Base-by-base conservation (phyloP, 1,140 invertebrate genomes). In the Eulimnadia texana region DNA sequence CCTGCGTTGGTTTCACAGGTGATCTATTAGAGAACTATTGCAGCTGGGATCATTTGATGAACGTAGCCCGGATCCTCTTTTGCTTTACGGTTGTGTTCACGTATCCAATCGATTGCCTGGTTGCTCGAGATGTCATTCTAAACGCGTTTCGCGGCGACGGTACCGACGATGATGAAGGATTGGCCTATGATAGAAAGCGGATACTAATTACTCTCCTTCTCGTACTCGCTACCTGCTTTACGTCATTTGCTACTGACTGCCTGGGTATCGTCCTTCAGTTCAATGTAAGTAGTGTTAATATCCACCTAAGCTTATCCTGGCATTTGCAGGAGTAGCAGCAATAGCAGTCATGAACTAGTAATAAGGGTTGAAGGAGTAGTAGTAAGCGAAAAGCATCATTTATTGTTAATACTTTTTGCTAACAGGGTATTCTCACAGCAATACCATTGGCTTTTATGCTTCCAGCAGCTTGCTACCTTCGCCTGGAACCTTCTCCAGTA, bases 1-100 rank as follows among this genome's bases (percentile, higher is more conserved):
- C n/a, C n/a, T n/a, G n/a, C 49, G 6, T 42, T 49, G 61, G 0
- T 58, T 57, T 72, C 73, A 52, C 70, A 88, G 85, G 89, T 51
- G 89, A 93, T 72, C 72, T 93, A 9, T 76, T 93, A 70, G 88
- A 93, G 71, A 93, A 92, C 70, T 93, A 91, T 71, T 93, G 90
- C 70, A 83, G 83, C 80, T 79, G 83, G 64, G 90, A 93, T 72
- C 85, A 90, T 70, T 76, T 92, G 58, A 90, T 92, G 80, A 92
- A 92, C 72, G 77, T 86, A 42, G 82, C 85, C 16, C 75, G 90
- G 61, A 73, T 90, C n/a, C 72, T 85, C 55, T 93, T 91, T 75
- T 86, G 85, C 60, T 72, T 88, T 20, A 90, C 88, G 19, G 90
- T 93, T 64, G 79, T 92, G 58, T 76, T 93, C 25, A 92, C 90